Evolutionary conservation across 2,888 invertebrate species (phyloP), one percentile per base, ranked within the genome.

Genomic region (Pachydiplax longipennis): DNA sequence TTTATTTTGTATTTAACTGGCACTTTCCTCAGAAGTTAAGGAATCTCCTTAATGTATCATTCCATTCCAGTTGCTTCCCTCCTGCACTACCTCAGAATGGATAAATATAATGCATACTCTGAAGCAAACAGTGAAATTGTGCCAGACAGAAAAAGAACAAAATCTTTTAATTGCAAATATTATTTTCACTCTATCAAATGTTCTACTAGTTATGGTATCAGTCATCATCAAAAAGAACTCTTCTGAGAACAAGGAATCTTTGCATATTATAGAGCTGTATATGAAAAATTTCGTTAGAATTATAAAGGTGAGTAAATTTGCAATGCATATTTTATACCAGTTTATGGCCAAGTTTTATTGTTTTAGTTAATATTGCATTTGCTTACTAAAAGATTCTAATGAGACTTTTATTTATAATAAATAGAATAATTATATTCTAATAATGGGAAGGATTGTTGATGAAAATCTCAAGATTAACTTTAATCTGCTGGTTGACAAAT

Each of bases 11-110:
- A 22, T 5, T 37, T 37, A 53, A 18, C 18, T 53, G 5, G 18
- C 0, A 0, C 18, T 5, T 18, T 2, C 53, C 8, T 18, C 3
- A 18, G 40, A 81, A 48, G 22, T 81, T 25, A 10, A 44, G 18
- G 5, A 53, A 53, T 53, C 18, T 18, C 18, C 2, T 53, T n/a
- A 15, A 37, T 53, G 2, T 37, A 10, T 18, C 31, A 37, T 87
- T 87, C 53, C 25, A 35, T 87, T 61, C 18, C 37, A 87, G 87
- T 12, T 87, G 12, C 61, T 87, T 12, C 87, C 87, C 25, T 87
- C 87, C 58, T 87, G 87, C 37, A 61, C 87, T 10, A 87, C 87
- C 18, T 87, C 87, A 13, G 87, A 87, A 65, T 87, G 87, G 87
- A 37, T 87, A 37, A 87, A 87, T 61, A 0, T 61, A n/a, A 22